Conservation (phyloP, 2,888 invertebrate species). For the Trachelus tabidus region DNA sequence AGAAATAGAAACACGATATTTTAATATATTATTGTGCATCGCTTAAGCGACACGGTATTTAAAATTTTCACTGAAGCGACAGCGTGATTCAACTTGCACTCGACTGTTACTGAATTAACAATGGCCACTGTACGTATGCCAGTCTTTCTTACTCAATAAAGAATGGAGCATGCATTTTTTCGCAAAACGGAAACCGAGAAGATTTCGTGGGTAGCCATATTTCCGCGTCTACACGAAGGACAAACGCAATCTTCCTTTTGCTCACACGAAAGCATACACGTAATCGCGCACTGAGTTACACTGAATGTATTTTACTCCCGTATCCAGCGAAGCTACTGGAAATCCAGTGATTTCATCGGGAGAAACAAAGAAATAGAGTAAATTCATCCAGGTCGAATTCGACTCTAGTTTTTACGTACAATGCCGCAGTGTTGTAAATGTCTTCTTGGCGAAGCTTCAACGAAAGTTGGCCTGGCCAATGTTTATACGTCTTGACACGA, state of each 20-base stretch:
- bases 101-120: background rate
- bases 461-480: background rate
- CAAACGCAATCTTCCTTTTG: background rate
- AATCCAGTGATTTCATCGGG: background rate
- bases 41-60: background rate
- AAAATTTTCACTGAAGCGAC: background rate
- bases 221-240: background rate
- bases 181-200: background rate
- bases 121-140: background rate
- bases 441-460: background rate
- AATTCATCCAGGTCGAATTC: background rate
- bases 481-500: background rate
- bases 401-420: background rate
- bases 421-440: background rate
- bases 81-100: background rate
- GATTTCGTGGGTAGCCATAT: background rate
- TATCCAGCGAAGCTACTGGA: background rate
- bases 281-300: background rate
- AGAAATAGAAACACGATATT: background rate
- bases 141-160: too few relatives aligned
- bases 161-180: background rate
- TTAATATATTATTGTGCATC: background rate
- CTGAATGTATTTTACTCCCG: background rate
- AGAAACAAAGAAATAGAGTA: background rate
- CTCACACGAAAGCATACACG: background rate